Conservation (phyloP, 1,140 invertebrate genomes). For the Rhagoletis pomonella region DNA sequence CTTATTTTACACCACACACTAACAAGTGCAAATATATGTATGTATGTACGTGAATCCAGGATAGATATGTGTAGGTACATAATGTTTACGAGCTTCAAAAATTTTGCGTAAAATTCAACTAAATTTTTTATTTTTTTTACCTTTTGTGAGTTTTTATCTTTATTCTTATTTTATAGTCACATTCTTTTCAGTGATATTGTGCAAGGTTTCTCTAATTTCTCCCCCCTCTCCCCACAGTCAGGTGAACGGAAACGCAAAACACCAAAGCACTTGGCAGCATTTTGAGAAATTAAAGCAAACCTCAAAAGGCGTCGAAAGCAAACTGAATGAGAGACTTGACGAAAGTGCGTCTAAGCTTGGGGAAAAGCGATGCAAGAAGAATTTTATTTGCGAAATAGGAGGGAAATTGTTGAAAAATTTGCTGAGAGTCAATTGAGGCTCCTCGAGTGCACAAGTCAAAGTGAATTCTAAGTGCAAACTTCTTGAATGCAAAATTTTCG, state of each 20-base stretch:
- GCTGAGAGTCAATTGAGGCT: neutral
- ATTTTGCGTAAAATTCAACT: neutral
- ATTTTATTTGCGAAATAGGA: neutral
- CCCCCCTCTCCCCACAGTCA: neutral
- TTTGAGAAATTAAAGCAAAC: constrained; percentile 8
- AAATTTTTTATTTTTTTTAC: neutral
- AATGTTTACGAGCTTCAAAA: neutral
- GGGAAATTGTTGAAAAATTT: neutral
- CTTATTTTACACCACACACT: neutral
- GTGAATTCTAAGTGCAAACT: neutral
- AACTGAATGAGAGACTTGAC: neutral
- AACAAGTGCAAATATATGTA: too few relatives aligned
- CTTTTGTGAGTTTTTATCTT: neutral
- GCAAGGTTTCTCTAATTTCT: neutral
- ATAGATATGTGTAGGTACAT: too few relatives aligned
- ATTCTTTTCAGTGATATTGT: neutral
- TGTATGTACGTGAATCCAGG: too few relatives aligned
- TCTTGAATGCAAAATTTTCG: neutral
- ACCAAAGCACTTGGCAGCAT: constrained; percentile 11
- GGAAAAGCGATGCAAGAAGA: neutral
- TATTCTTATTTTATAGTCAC: neutral
- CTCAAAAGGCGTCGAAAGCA: neutral
- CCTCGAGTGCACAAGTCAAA: neutral
- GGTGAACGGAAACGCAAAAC: neutral
- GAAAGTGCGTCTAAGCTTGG: neutral